Evolutionary conservation across 2,888 invertebrate genomes (phyloP).

Genomic region (Sarcophaga subvicina): DNA sequence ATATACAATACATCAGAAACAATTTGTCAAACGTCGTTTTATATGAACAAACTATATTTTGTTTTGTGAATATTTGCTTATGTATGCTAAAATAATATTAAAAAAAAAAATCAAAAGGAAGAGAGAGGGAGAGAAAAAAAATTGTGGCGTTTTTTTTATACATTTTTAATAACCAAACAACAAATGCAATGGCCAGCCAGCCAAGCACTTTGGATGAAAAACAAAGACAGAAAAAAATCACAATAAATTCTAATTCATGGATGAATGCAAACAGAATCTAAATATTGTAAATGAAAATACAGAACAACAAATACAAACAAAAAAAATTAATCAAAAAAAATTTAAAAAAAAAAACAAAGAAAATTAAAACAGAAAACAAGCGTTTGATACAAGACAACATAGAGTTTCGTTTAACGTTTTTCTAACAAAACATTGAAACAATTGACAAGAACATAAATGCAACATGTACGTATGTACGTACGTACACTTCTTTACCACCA

Average conservation of each 20-base stretch:
- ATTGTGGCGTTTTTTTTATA: constrained; percentile 7
- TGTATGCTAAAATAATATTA: constrained; percentile 12
- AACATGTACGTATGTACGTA: constrained; percentile 62
- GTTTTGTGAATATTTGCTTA: background rate
- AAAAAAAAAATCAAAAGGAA: background rate
- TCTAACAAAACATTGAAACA: constrained; percentile 61
- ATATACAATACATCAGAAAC: constrained; percentile 65
- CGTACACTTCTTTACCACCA: constrained; percentile 34
- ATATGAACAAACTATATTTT: constrained; percentile 57
- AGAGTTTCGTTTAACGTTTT: constrained; percentile 12
- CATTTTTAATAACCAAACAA: constrained; percentile 54
- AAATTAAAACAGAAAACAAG: constrained; percentile 53
- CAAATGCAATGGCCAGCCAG: constrained; percentile 34
- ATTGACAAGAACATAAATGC: constrained; percentile 70
- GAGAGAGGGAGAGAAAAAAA: background rate
- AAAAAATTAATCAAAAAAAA: constrained; percentile 18
- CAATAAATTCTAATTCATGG: constrained; percentile 56
- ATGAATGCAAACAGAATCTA: constrained; percentile 42
- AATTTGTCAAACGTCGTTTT: constrained; percentile 66
- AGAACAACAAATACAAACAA: no score
- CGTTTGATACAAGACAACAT: constrained; percentile 45
- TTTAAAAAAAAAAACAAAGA: constrained; percentile 27
- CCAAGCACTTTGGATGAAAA: background rate
- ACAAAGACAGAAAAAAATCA: constrained; percentile 17
- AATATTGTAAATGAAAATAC: background rate